phyloP scores from a whole-genome alignment of 2,113 vertebrate species.

The Corythornis cristatus region DNA sequence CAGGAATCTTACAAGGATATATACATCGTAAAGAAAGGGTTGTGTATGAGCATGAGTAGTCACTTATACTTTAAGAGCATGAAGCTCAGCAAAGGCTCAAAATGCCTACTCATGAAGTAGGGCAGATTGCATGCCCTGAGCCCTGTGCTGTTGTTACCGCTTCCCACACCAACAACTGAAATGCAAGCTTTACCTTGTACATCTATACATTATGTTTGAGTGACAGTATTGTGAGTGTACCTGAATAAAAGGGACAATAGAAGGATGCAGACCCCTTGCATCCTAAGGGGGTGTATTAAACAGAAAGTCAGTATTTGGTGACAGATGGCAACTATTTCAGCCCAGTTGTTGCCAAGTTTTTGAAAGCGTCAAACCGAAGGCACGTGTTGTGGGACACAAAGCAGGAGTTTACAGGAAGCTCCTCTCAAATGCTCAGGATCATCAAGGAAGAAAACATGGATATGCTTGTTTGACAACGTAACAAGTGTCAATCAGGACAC shows the following conservation, averaged over 20 bases:
- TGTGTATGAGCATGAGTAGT: neutral
- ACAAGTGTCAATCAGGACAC: neutral
- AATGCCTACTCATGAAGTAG: neutral
- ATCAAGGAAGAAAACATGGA: neutral
- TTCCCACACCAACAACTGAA: neutral
- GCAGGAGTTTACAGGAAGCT: neutral
- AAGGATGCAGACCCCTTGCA: neutral
- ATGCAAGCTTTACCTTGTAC: neutral
- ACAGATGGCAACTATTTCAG: neutral
- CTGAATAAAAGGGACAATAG: neutral
- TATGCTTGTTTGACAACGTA: neutral
- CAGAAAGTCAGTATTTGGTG: neutral
- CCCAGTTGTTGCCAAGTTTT: neutral
- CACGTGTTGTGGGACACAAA: neutral
- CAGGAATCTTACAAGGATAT: neutral
- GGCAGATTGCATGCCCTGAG: neutral
- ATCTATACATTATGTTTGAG: fast-evolving
- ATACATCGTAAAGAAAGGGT: neutral
- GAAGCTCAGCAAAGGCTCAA: neutral
- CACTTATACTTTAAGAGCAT: neutral
- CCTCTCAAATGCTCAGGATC: neutral
- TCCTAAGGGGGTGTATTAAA: neutral
- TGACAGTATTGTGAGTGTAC: neutral
- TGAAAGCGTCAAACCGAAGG: neutral
- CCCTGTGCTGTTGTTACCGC: neutral